Percentiles rank a stretch among this genome's conserved stretches.
phyloP scores from a whole-genome alignment of 2,888 invertebrate species.

The Drosophila siamana region DNA sequence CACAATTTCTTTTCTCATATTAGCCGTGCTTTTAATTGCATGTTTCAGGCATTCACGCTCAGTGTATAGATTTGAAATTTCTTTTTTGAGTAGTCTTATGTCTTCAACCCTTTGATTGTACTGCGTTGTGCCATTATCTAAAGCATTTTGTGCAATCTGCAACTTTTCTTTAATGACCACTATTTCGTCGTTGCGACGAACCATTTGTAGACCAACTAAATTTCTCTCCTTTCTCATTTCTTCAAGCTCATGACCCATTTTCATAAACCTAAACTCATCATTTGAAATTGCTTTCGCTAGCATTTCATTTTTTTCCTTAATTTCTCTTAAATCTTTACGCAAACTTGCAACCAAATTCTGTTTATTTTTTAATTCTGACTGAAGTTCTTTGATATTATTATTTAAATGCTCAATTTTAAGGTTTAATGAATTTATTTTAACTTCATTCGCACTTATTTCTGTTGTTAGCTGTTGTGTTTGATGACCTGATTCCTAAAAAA shows the following conservation, averaged over 20 bases:
- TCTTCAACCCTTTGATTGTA: constrained; percentile 93
- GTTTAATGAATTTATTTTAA: too few species aligned
- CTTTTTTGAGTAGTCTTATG: constrained; percentile 92
- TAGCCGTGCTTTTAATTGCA: constrained; percentile 91
- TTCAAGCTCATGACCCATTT: constrained; percentile 91
- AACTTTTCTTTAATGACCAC: constrained; percentile 92
- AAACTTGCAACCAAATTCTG: too few species aligned
- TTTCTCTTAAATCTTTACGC: too few species aligned
- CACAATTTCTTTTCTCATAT: constrained; percentile 91
- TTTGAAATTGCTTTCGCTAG: constrained; percentile 90
- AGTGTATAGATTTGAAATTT: constrained; percentile 91
- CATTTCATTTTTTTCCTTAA: too few species aligned
- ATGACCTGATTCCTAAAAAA: too few species aligned
- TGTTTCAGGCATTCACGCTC: constrained; percentile 90
- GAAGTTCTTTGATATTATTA: too few species aligned
- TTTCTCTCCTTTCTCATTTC: constrained; percentile 91
- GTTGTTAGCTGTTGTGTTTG: too few species aligned
- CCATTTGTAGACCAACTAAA: constrained; percentile 93
- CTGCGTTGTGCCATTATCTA: constrained; percentile 90
- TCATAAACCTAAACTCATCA: constrained; percentile 89
- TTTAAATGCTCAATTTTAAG: too few species aligned
- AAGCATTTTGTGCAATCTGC: constrained; percentile 91
- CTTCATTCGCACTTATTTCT: too few species aligned
- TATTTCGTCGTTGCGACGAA: constrained; percentile 93
- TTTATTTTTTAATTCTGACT: too few species aligned